Percentiles rank a stretch among this genome's conserved stretches.
phyloP scores from a whole-genome alignment of 2,797 vertebrate genomes.

The Epinephelus awoara region DNA sequence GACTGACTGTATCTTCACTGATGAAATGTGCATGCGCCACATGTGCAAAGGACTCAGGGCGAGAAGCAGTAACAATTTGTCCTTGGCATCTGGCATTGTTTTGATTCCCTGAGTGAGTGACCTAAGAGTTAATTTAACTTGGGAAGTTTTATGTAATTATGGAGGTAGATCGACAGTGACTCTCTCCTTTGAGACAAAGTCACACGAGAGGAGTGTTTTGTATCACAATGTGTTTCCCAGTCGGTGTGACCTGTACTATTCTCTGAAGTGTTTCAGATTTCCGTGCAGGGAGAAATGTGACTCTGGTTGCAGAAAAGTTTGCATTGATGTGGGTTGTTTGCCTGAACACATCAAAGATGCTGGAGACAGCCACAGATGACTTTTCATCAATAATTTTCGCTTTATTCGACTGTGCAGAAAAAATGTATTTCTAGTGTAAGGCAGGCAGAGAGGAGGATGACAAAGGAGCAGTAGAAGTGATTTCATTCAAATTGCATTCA shows the following conservation, averaged over 20 bases:
- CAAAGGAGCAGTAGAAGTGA: constrained; percentile 46
- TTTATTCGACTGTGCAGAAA: constrained; percentile 62
- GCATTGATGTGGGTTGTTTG: constrained; percentile 30
- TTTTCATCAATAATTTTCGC: constrained; percentile 65
- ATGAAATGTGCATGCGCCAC: constrained; percentile 2
- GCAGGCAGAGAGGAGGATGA: constrained; percentile 44
- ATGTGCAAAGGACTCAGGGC: constrained; percentile 9
- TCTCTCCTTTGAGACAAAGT: constrained; percentile 12
- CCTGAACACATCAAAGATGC: constrained; percentile 38
- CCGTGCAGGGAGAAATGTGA: neutral
- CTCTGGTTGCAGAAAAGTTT: constrained; percentile 35
- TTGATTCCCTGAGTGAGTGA: constrained; percentile 33
- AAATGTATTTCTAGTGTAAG: constrained; percentile 39
- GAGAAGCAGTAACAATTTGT: constrained; percentile 17
- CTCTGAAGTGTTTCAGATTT: constrained; percentile 3
- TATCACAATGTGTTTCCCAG: neutral
- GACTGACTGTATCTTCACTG: neutral
- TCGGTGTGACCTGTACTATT: constrained; percentile 15
- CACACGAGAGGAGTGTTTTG: neutral
- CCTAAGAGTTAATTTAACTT: constrained; percentile 36
- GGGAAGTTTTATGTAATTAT: constrained; percentile 18
- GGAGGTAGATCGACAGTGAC: neutral
- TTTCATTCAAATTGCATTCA: constrained; percentile 56
- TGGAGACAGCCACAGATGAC: constrained; percentile 40
- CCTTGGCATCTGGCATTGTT: constrained; percentile 35